A percentile compares a stretch with the other conserved stretches of the same genome.
These are phyloP conservation scores for Tuberolachnus salignus DNA, from an alignment of 2,888 invertebrate species.

Conservation along the genomic window DNA sequence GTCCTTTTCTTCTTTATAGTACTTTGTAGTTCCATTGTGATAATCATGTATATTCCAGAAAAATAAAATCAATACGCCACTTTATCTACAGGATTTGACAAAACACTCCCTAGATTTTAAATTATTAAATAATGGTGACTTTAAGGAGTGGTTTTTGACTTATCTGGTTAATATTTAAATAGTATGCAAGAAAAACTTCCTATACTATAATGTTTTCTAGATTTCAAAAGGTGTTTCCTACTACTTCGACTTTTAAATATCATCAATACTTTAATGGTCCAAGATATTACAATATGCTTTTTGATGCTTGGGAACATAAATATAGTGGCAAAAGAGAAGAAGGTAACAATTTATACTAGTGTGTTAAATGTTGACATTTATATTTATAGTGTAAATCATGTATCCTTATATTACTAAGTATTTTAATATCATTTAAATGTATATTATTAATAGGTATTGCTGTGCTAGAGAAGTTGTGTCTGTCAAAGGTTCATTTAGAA, in stretches of 20 bases:
- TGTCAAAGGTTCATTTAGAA: conserved; percentile 74
- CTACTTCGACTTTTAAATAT: conserved; percentile 75
- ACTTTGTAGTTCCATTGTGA: no score
- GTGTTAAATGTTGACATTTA: background rate
- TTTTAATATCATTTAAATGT: background rate
- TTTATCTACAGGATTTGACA: no score
- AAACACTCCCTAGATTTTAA: no score
- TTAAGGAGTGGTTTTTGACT: no score
- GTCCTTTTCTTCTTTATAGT: no score
- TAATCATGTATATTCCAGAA: no score
- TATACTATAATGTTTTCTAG: no score
- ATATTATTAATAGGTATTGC: conserved; percentile 64
- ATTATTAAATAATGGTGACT: background rate
- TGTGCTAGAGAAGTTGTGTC: conserved; percentile 69
- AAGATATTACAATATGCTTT: conserved; percentile 87
- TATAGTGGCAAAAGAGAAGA: conserved; percentile 72
- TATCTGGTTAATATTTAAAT: no score
- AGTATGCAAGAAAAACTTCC: no score
- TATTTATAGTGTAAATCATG: no score
- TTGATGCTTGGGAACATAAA: conserved; percentile 89
- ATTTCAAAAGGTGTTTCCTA: conserved; percentile 88
- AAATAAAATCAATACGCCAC: no score
- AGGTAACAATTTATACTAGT: conserved; percentile 64
- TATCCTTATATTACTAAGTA: no score
- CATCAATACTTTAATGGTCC: conserved; percentile 80